A percentile compares a stretch with the other conserved stretches of the same genome.
Conservation (phyloP, 2,113 vertebrate species). For the Sturnira hondurensis region DNA sequence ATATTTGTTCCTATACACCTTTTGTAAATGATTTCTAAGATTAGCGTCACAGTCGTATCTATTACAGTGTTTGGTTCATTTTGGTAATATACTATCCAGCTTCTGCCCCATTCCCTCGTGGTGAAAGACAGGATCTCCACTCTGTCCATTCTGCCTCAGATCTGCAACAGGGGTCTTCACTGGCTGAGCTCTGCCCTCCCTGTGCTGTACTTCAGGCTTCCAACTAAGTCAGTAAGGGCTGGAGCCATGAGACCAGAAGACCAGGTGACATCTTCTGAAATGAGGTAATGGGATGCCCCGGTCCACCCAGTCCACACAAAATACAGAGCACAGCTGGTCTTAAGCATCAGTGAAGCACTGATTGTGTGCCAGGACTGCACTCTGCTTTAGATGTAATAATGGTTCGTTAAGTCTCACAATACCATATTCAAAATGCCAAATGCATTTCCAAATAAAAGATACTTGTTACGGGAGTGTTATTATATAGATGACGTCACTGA, state of each 20-base stretch:
- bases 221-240: neutral
- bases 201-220: neutral
- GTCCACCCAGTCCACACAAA: neutral
- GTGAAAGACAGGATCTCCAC: neutral
- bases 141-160: neutral
- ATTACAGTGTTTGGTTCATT: neutral
- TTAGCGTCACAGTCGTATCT: neutral
- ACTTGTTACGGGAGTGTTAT: neutral
- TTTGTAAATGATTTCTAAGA: neutral
- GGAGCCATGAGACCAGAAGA: neutral
- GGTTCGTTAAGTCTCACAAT: neutral
- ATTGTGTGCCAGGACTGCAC: neutral
- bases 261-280: neutral
- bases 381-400: neutral
- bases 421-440: neutral
- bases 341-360: neutral
- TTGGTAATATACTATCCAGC: neutral
- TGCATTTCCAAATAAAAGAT: neutral
- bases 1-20: neutral
- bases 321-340: neutral
- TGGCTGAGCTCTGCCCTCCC: neutral
- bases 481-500: neutral
- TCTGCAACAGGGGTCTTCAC: neutral
- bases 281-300: neutral
- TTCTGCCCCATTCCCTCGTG: neutral